Evolutionary conservation across 2,888 invertebrate genomes (phyloP), one percentile per base, ranked within the genome.

Genomic region (Ischnura elegans): DNA sequence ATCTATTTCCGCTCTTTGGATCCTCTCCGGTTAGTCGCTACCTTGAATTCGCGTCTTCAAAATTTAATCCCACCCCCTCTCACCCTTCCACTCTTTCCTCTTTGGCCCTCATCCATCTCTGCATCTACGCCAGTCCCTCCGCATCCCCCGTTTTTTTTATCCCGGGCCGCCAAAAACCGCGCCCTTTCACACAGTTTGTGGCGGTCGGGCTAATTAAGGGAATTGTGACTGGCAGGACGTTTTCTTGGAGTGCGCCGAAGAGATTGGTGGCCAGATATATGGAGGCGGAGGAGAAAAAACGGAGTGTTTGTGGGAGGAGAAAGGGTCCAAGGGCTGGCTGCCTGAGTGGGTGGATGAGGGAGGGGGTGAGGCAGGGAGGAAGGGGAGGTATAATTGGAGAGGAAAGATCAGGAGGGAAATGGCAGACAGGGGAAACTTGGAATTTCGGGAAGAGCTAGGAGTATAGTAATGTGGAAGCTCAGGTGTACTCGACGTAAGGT

Each of bases 201-300:
- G 90, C 90, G 90, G 90, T 61, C 19, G 66, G 90, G 90, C 90
- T 90, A 90, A 90, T 90, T 90, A 90, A 90, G 90, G 90, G 90
- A 90, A 90, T 90, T 90, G 90, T 90, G 90, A 90, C 51, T 55
- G 87, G 87, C 87, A 55, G 87, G 87, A 87, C 55, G 55, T 87
- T 87, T 87, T 87, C 87, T 87, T 55, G 86, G 90, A 66, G 90
- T 90, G 51, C 36, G 87, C 87, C 51, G 76, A 51, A 42, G 90
- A 90, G 90, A 90, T 90, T 90, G 61, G 90, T 90, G 61, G 61
- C 61, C 43, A 76, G 66, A 90, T 55, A 90, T 90, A 90, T 51
- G 8, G 51, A 51, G 90, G 61, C 21, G 46, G 42, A 85, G 36
- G 36, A 86, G n/a, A n/a, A 86, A 86, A 86, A 46, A 86, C 25